Evolutionary conservation across 2,113 vertebrate genomes (phyloP).

Genomic region (Bostrychus sinensis): DNA sequence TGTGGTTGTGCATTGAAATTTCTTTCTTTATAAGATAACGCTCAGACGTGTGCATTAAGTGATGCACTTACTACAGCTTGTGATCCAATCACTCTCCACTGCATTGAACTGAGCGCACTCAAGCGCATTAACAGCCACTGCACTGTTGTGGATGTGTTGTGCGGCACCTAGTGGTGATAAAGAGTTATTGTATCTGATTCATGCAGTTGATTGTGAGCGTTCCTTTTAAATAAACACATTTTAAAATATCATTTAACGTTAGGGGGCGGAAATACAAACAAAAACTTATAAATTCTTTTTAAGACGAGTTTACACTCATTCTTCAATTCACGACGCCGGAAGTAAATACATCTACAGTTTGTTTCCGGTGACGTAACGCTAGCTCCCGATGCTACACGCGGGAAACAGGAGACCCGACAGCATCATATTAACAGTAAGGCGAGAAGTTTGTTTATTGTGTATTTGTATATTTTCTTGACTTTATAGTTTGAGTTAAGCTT

Average conservation of each 20-base stretch:
- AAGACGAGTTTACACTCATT: not conserved
- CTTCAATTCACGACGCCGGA: conserved; percentile 46
- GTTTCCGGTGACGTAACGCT: conserved; percentile 71
- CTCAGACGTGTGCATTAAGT: too few relatives aligned
- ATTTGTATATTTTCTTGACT: not conserved
- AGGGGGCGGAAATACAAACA: not conserved
- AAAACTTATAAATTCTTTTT: not conserved
- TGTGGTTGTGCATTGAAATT: too few relatives aligned
- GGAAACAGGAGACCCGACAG: conserved; percentile 72
- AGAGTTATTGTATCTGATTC: conserved; percentile 20
- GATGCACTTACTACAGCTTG: too few relatives aligned
- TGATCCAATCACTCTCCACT: not conserved
- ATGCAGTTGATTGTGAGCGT: not conserved
- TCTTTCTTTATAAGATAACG: too few relatives aligned
- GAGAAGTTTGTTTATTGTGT: not conserved
- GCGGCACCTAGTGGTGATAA: conserved; percentile 49
- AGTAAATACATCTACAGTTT: conserved; percentile 32
- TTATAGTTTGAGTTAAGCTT: rapidly evolving
- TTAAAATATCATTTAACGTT: not conserved
- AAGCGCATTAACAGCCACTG: not conserved
- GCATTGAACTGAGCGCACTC: not conserved
- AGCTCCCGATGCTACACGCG: conserved; percentile 80
- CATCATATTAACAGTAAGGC: conserved; percentile 65
- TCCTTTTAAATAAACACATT: not conserved
- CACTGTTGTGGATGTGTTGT: conserved; percentile 20